Base-by-base conservation (phyloP, 2,888 invertebrate genomes). In the Orchesellides sinensis region DNA sequence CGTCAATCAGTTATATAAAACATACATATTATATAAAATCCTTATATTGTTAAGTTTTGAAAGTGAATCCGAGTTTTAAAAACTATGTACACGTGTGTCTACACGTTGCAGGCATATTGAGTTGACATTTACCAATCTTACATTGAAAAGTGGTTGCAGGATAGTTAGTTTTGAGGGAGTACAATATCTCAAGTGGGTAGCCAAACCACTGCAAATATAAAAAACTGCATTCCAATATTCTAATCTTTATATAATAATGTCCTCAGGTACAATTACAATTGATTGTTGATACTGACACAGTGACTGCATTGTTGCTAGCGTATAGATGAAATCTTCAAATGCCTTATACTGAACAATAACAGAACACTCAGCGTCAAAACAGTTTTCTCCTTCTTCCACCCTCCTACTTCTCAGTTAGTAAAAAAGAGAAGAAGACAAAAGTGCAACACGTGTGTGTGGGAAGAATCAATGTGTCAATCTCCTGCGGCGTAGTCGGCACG, bases 381-480 rank as follows among this genome's bases (percentile, higher is more conserved):
- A 49, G 47, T 68, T 59, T 59, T 68, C 59, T 68, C 59, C 68
- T 77, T 27, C 68, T 47, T 54, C 21, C 25, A 54, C 21, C 17
- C 4, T n/a, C 17, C 19, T 2, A n/a, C 17, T 4, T 52, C 19
- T 52, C 3, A 52, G 1, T 49, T 49, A 32, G 32, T 32, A 32
- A n/a, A n/a, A n/a, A n/a, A 75, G 65, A 65, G 52, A 40, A 35
- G 25, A 63, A 73, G 61, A 63, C 66, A 68, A 68, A 54, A 35
- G 5, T 23, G 27, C 19, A 59, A 47, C 68, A 59, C 77, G 47
- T 78, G 61, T 70, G 52, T 78, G 69, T 63, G 69, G 63, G 70
- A 25, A 35, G 69, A 69, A 61, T 69, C 78, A 78, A 69, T 61
- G 78, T 69, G 78, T 78, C 78, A 68, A 78, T 69, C 78, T 78